Evolutionary conservation across 2,113 vertebrate species (phyloP).

Genomic region (Formicarius rufipectus): DNA sequence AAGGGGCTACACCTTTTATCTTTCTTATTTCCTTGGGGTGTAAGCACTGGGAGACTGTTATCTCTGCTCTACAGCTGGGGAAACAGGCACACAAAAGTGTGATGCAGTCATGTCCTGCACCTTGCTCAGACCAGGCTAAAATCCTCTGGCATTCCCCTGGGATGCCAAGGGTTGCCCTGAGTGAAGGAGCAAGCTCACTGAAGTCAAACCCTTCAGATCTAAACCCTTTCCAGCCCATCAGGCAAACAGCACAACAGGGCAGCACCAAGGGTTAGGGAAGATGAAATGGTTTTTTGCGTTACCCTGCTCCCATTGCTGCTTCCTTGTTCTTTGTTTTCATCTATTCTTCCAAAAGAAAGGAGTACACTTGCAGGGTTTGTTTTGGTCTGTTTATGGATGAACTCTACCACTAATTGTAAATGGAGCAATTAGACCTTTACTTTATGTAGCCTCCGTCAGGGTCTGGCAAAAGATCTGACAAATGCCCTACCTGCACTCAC

Average conservation of each 20-base stretch:
- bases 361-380: not conserved
- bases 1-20: not conserved
- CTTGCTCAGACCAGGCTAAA: not conserved
- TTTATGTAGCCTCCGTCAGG: not conserved
- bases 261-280: not conserved
- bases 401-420: not conserved
- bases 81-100: not conserved
- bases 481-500: not conserved
- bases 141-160: rapidly evolving
- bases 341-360: not conserved
- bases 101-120: not conserved
- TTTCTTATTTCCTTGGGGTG: not conserved
- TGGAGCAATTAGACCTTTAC: conserved; percentile 29
- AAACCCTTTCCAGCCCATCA: not conserved
- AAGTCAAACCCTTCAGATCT: not conserved
- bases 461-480: conserved; percentile 16
- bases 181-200: not conserved
- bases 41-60: not conserved
- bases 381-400: conserved; percentile 3
- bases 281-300: not conserved
- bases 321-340: not conserved
- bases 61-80: not conserved
- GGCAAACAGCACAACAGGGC: not conserved
- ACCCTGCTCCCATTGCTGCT: not conserved
- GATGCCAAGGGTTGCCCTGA: rapidly evolving